These are phyloP conservation scores for Cyclura pinguis DNA, from an alignment of 2,797 vertebrate genomes.

Conservation along the genomic window DNA sequence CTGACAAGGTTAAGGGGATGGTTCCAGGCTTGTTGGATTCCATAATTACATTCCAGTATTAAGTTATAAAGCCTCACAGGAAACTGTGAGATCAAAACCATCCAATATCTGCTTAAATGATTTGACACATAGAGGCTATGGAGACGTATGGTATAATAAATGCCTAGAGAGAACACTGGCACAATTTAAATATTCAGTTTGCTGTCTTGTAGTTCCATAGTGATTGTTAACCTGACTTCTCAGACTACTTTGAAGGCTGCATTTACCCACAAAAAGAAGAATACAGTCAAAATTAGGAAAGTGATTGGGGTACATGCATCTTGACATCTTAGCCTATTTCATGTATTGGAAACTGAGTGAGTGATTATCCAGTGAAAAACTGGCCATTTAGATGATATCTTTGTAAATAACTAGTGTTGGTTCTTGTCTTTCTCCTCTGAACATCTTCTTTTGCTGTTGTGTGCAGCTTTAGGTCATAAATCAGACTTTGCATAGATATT, in stretches of 20 bases:
- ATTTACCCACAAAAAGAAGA: neutral
- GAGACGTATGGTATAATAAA: conserved; percentile 27
- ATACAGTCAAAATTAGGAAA: conserved; percentile 2
- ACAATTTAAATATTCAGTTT: conserved; percentile 37
- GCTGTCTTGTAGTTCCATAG: neutral
- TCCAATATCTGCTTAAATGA: conserved; percentile 41
- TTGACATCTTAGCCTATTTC: conserved; percentile 25
- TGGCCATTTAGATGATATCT: conserved; percentile 21
- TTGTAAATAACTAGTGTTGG: neutral
- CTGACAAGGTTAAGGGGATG: conserved; percentile 47
- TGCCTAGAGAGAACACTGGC: conserved; percentile 16
- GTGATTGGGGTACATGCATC: neutral
- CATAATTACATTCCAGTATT: conserved; percentile 51
- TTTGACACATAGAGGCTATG: conserved; percentile 40
- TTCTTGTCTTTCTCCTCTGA: neutral
- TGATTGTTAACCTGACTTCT: neutral
- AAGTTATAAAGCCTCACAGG: conserved; percentile 51
- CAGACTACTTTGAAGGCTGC: neutral
- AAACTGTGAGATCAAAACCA: conserved; percentile 47
- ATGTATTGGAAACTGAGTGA: conserved; percentile 24
- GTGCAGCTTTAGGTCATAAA: conserved; percentile 13
- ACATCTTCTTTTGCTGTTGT: conserved; percentile 14
- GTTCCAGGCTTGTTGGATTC: conserved; percentile 47
- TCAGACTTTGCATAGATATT: conserved; percentile 29
- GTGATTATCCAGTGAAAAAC: neutral